Evolutionary conservation across 2,113 vertebrate genomes (phyloP), one percentile per base, ranked within the genome.

Genomic region (Lamprologus speciosus): DNA sequence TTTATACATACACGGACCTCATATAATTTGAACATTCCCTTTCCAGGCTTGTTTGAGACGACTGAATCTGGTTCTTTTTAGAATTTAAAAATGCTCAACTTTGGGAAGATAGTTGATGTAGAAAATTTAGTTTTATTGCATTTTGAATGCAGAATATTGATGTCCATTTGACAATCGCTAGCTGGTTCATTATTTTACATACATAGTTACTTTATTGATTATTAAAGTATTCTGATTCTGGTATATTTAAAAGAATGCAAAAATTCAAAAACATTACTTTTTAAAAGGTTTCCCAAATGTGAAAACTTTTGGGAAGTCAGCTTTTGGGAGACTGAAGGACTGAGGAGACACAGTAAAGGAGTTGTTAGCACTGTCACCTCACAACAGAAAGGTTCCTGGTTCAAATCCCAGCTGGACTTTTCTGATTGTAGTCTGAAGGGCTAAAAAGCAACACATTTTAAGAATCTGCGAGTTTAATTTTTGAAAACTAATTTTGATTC

Each of bases 1-100:
- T 68, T 37, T 37, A 8, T 0, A 35, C 10, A 40, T 21, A 68
- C 63, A 68, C 1, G 0, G 0, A 21, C 60, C 33, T 37, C 35
- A 40, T 68, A 35, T 35, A 63, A 63, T n/a, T 7, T 19, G 33
- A 65, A 37, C 19, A 13, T 37, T 2, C 7, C 58, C 58, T 63
- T 35, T 63, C 9, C 0, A 37, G 60, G 63, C 63, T 40, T 40
- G 33, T 21, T 40, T 70, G 19, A 70, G 35, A 13, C 1, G n/a
- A 68, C 11, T 40, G 19, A 40, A 70, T 70, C n/a, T 23, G 6
- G 68, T 26, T 26, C 37, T 45, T 73, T 26, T 1, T 1, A 42
- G 7, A 1, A 14, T 0, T 70, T 42, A 70, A 26, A 45, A 73
- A 73, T 9, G 37, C 65, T 42, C 35, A 23, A 70, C 65, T 16